Base-by-base conservation (phyloP, 2,113 vertebrate genomes). In the Corythaeola cristata region DNA sequence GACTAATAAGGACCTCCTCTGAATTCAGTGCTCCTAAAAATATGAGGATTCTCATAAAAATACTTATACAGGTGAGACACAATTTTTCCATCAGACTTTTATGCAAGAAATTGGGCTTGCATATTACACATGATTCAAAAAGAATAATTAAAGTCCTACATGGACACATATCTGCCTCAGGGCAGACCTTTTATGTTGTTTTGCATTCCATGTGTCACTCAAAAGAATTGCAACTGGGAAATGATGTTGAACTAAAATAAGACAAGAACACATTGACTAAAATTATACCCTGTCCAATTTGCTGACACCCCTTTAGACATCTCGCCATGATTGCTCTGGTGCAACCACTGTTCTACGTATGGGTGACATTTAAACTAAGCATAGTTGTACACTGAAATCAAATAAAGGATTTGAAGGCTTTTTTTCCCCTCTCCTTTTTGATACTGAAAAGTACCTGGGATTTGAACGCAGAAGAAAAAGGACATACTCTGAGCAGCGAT, bases 221-320 rank as follows among this genome's bases (percentile, higher is more conserved):
- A 98, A 89, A 97, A 97, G 97, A 97, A 97, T 96, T 95, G 97
- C 97, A 98, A 96, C 96, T 91, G 97, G 97, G 98, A 98, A 98
- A 97, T 95, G 95, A 96, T 98, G 96, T 96, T 97, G 97, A 98
- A 98, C 98, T 98, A 98, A 98, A 98, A 98, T 98, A 98, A 98
- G 98, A 98, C 97, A 96, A 97, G 97, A 98, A 94, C 95, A 89
- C 97, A 93, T 89, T 97, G 98, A 97, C 97, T 93, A 93, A 98
- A 98, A 98, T 98, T 98, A 98, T 95, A 98, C 92, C 97, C 98
- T 98, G 98, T 98, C 98, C 97, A 85, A 95, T 72, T 85, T 96
- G 91, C 92, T 97, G 97, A 98, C 97, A 97, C 97, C 96, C 92
- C 97, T 98, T 96, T 90, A 97, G 97, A 98, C 97, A 94, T 97